phyloP scores from a whole-genome alignment of 1,140 invertebrate genomes.

The Ips nitidus region DNA sequence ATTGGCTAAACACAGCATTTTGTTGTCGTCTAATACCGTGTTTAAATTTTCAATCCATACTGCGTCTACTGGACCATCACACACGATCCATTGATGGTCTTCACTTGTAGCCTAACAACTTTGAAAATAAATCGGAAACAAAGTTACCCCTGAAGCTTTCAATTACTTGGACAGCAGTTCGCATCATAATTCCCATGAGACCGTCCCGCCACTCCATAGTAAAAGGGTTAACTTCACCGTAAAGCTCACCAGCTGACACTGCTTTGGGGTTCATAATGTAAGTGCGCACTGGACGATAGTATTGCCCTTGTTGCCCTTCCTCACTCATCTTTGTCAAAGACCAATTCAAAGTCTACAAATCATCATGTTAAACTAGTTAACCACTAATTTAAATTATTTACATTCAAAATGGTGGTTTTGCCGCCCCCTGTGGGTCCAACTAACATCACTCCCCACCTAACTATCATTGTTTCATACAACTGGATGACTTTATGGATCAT shows the following conservation, averaged over 20 bases:
- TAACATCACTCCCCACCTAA: slow-evolving; percentile 91
- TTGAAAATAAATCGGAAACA: not conserved
- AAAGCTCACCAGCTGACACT: slow-evolving; percentile 84
- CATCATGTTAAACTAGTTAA: not conserved
- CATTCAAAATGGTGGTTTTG: slow-evolving; percentile 71
- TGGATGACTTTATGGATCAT: slow-evolving; percentile 79
- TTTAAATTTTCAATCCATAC: slow-evolving; percentile 97
- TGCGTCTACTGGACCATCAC: slow-evolving; percentile 91
- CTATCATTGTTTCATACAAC: slow-evolving; percentile 89
- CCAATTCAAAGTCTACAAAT: slow-evolving; percentile 63
- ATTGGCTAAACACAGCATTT: slow-evolving; percentile 86
- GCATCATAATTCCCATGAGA: slow-evolving; percentile 70
- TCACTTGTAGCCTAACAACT: slow-evolving; percentile 54
- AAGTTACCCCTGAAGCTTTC: slow-evolving; percentile 10
- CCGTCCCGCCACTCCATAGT: slow-evolving; percentile 91
- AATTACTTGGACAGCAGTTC: slow-evolving; percentile 66
- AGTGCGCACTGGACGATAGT: slow-evolving; percentile 65
- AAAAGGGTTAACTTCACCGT: slow-evolving; percentile 81
- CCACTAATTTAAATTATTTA: slow-evolving; percentile 45
- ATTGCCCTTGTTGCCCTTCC: slow-evolving; percentile 56
- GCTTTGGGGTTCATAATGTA: slow-evolving; percentile 87
- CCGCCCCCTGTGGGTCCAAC: slow-evolving; percentile 86
- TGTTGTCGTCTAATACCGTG: slow-evolving; percentile 91
- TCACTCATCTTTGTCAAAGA: slow-evolving; percentile 65
- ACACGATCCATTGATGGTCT: slow-evolving; percentile 81